These are phyloP conservation scores for Antigone vipio DNA, from an alignment of 2,113 vertebrate genomes.

Conservation along the genomic window DNA sequence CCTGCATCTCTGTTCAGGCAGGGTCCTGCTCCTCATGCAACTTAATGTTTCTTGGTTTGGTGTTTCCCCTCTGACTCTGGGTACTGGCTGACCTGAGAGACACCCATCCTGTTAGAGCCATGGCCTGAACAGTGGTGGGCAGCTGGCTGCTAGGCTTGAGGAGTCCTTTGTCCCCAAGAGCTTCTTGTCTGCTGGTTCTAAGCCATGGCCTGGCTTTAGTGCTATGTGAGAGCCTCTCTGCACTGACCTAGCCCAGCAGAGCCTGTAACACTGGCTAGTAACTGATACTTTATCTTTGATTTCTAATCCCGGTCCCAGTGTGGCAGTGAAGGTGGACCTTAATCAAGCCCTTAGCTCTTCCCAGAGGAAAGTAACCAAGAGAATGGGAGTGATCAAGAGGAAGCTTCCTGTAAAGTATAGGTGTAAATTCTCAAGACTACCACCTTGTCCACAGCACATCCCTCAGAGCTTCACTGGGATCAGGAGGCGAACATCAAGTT, in stretches of 20 bases:
- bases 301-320: not conserved
- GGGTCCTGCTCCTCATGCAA: not conserved
- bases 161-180: not conserved
- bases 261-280: not conserved
- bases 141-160: not conserved
- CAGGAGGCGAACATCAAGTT: not conserved
- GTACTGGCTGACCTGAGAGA: not conserved
- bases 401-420: not conserved
- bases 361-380: not conserved
- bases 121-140: fast-evolving
- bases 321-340: not conserved
- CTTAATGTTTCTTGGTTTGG: not conserved
- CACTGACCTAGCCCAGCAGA: not conserved
- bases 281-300: not conserved
- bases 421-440: not conserved
- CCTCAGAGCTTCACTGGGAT: not conserved
- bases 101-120: not conserved
- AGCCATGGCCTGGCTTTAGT: not conserved
- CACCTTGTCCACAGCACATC: not conserved
- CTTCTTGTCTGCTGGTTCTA: not conserved
- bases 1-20: not conserved
- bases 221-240: fast-evolving
- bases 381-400: not conserved
- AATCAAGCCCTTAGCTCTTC: not conserved
- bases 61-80: not conserved